Percentiles rank a stretch among this genome's conserved stretches.
phyloP scores from a whole-genome alignment of 2,797 vertebrate species.

The Pelochelys cantorii region DNA sequence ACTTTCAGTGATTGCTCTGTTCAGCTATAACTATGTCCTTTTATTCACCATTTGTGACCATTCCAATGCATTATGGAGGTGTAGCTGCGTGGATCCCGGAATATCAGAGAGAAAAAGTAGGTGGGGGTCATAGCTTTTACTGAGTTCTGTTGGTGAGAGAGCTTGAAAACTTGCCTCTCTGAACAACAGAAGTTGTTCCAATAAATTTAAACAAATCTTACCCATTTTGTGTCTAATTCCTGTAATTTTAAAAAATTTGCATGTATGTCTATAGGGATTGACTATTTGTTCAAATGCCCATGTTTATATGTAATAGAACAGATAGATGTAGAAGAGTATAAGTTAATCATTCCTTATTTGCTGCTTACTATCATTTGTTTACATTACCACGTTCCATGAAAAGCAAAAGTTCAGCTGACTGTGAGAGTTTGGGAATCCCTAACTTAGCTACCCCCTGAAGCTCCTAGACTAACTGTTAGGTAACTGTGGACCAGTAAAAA shows the following conservation, averaged over 20 bases:
- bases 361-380: neutral
- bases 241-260: rapidly evolving
- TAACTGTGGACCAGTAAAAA: neutral
- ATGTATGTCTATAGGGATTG: neutral
- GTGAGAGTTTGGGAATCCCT: neutral
- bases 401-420: conserved; percentile 1
- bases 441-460: too few species aligned
- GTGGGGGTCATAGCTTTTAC: neutral
- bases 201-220: neutral
- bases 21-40: neutral
- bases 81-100: neutral
- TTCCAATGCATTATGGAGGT: neutral
- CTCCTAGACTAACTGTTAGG: neutral
- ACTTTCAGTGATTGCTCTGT: neutral
- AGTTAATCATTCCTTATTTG: neutral
- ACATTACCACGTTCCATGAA: neutral
- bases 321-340: neutral
- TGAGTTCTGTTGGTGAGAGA: neutral
- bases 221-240: neutral
- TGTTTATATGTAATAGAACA: neutral
- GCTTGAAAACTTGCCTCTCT: neutral
- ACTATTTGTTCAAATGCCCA: neutral
- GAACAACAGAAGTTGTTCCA: neutral
- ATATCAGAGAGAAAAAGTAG: neutral
- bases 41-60: neutral